A percentile compares a stretch with the other conserved stretches of the same genome.
phyloP scores from a whole-genome alignment of 2,113 vertebrate genomes.

The Eublepharis macularius region DNA sequence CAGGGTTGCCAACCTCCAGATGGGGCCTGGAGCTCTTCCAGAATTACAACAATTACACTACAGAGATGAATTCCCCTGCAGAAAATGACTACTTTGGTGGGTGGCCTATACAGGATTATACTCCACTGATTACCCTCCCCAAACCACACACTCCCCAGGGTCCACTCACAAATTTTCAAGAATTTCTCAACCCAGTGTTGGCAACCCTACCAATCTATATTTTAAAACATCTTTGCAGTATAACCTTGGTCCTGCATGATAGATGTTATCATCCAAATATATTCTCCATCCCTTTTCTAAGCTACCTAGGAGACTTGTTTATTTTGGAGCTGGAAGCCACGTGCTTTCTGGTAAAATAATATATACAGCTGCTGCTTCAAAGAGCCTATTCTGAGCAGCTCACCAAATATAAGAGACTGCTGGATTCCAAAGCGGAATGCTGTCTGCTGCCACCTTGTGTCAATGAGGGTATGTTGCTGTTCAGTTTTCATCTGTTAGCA shows the following conservation, averaged over 20 bases:
- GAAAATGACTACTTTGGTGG: no score
- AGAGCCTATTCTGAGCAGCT: neutral
- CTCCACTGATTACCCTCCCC: no score
- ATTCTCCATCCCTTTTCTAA: neutral
- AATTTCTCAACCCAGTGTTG: no score
- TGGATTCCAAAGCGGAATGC: neutral
- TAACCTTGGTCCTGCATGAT: neutral
- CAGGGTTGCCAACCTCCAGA: no score
- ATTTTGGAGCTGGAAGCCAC: neutral
- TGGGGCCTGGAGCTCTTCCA: no score
- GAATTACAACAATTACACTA: no score
- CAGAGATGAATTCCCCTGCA: no score
- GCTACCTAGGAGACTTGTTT: neutral
- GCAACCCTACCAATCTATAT: no score
- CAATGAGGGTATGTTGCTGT: neutral
- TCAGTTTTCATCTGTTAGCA: neutral
- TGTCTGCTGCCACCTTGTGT: slow-evolving; percentile 15
- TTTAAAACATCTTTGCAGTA: neutral
- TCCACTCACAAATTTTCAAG: no score
- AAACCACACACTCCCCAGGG: no score
- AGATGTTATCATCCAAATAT: neutral
- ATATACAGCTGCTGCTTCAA: neutral
- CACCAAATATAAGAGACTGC: neutral
- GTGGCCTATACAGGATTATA: no score
- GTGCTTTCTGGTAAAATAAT: neutral